Evolutionary conservation across 2,888 invertebrate genomes (phyloP), one percentile per base, ranked within the genome.

Genomic region (Amiota minor): DNA sequence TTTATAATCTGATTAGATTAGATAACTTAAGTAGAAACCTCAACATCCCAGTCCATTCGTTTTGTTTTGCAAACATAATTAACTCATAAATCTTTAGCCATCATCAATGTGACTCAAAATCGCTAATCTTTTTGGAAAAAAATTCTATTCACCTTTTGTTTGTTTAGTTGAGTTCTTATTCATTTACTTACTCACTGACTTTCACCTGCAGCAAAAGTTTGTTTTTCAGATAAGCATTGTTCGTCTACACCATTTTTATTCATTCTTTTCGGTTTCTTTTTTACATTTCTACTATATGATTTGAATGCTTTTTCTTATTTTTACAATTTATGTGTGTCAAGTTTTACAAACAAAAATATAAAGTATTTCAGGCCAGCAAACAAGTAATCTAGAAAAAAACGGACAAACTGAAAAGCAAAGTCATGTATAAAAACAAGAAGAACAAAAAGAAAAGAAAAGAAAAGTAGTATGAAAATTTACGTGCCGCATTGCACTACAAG

Each of bases 391-490:
- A 59, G 20, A 18, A 18, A 59, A 59, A 4, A 56, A 59, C 35
- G 35, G 20, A 59, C n/a, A 53, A 53, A 53, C n/a, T 12, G 3
- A n/a, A 53, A 53, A 53, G 53, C 35, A 53, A 53, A n/a, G 53
- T 16, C 35, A 6, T 4, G 53, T 16, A n/a, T n/a, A n/a, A 53
- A 53, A 53, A 53, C 53, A 53, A 56, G 18, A 50, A 56, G 18
- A 16, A 18, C 3, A 20, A 56, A 18, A 18, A 2, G 18, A 56
- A 20, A n/a, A n/a, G 9, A 18, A 16, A 16, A 18, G 18, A 8
- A n/a, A 59, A 20, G 76, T 77, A 75, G 77, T 78, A 76, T 80
- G 77, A 71, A 79, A 80, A 85, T 85, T 86, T 85, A 86, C 85
- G 81, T 81, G 80, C 81, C 74, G 76, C 72, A 53, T 62, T 59